Base-by-base conservation (phyloP, 2,888 invertebrate species). In the Malacosoma neustria region DNA sequence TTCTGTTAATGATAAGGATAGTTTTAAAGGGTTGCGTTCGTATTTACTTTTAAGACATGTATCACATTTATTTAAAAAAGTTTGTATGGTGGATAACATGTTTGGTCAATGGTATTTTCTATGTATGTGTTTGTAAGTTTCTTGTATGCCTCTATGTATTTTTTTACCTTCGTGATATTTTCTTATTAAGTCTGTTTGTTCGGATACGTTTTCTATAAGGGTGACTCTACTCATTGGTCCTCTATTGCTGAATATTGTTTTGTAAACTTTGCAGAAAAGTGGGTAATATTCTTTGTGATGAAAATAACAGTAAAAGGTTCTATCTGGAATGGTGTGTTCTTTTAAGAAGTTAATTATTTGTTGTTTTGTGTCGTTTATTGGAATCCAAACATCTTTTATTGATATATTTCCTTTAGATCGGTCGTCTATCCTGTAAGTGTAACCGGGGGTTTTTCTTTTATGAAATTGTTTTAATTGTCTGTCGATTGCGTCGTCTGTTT, bases 11-110 rank as follows among this genome's bases (percentile, higher is more conserved):
- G 53, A 29, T 11, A 57, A 13, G 3, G 54, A 52, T 39, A 42
- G 7, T 43, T 46, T 54, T 13, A 56, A 14, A 0, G 54, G 57
- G 5, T 56, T 54, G 0, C 54, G 32, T 42, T 57, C 56, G 11
- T 57, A 55, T 48, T 55, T 58, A 4, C 34, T 38, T 41, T 52
- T 50, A 2, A 52, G 12, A 30, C 55, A 57, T 5, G 2, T 51
- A 0, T 55, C 50, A 15, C 55, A 59, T 39, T 51, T 32, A 33
- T 57, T 59, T 3, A 59, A 49, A 12, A 39, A 57, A 36, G 42
- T 49, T 39, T 57, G 53, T 5, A 55, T 46, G 0, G 43, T 14
- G 0, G 37, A 2, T 38, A 54, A 2, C 52, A 54, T 40, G 11
- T 40, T 40, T 14, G 34, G 31, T 37, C 40, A 40, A 15, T 40